Percentiles rank a stretch among this genome's conserved stretches.
Evolutionary conservation across 2,113 vertebrate species (phyloP).

Genomic region (Speoplatyrhinus poulsoni): DNA sequence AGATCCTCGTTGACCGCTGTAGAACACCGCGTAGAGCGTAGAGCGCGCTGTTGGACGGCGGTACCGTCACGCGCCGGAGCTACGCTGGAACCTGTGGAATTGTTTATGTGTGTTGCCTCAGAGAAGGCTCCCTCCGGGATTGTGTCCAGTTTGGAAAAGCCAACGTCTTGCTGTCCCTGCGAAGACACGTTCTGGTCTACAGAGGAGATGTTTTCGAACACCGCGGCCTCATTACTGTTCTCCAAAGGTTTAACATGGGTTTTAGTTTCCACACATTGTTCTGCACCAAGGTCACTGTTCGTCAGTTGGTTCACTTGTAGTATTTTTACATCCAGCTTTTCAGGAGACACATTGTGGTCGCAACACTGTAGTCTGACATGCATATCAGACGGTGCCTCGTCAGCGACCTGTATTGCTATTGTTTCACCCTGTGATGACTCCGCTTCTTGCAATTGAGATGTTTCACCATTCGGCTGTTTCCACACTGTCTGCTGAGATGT

Average conservation of each 20-base stretch:
- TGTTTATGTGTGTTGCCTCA: conserved; percentile 31
- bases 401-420: conserved; percentile 15
- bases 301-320: conserved; percentile 11
- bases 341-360: conserved; percentile 14
- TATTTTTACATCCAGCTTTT: conserved; percentile 16
- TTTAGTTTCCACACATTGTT: conserved; percentile 17
- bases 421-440: conserved; percentile 23
- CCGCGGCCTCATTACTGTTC: conserved; percentile 4
- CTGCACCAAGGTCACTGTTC: background rate
- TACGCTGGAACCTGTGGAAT: background rate
- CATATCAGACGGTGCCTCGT: conserved; percentile 28
- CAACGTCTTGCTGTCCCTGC: conserved; percentile 38
- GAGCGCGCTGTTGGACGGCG: conserved; percentile 13
- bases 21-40: conserved; percentile 29
- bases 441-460: conserved; percentile 34
- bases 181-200: conserved; percentile 18
- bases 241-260: conserved; percentile 8
- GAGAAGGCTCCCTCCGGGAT: conserved; percentile 56
- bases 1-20: conserved; percentile 38
- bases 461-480: conserved; percentile 35
- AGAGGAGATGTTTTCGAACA: conserved; percentile 16
- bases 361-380: conserved; percentile 33
- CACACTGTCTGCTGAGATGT: conserved; percentile 43
- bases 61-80: conserved; percentile 9
- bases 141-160: conserved; percentile 57